phyloP scores from a whole-genome alignment of 2,113 vertebrate species.

The Cheirogaleus medius region DNA sequence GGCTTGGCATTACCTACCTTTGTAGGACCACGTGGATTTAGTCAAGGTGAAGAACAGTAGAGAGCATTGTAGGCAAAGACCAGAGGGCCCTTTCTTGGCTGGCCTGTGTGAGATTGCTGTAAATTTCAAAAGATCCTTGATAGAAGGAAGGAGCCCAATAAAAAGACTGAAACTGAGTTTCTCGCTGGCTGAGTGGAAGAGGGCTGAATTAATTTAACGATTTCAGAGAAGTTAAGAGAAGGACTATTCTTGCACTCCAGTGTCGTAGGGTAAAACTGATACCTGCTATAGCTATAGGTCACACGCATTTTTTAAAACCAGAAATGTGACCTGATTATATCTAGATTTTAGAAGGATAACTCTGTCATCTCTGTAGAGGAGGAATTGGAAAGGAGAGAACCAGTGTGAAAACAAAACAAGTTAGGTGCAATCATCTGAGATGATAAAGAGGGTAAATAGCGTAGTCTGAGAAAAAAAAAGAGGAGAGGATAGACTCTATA shows the following conservation, averaged over 20 bases:
- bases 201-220: not conserved
- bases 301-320: not conserved
- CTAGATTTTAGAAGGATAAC: not conserved
- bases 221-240: conserved; percentile 2
- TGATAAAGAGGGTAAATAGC: not conserved
- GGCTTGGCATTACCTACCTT: not conserved
- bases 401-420: not conserved
- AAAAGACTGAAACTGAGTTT: not conserved
- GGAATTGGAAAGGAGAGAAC: not conserved
- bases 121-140: not conserved
- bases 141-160: not conserved
- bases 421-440: not conserved
- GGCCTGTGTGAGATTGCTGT: not conserved
- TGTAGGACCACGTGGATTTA: not conserved
- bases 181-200: not conserved
- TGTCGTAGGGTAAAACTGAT: not conserved
- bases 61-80: not conserved
- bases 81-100: not conserved
- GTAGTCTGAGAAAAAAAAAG: not conserved
- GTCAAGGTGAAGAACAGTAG: not conserved
- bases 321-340: not conserved
- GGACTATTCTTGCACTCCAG: not conserved
- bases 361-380: not conserved
- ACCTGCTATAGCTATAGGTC: not conserved
- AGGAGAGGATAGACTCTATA: not conserved